Conservation (phyloP, 2,113 vertebrate species). For the Ariopsis seemanni region DNA sequence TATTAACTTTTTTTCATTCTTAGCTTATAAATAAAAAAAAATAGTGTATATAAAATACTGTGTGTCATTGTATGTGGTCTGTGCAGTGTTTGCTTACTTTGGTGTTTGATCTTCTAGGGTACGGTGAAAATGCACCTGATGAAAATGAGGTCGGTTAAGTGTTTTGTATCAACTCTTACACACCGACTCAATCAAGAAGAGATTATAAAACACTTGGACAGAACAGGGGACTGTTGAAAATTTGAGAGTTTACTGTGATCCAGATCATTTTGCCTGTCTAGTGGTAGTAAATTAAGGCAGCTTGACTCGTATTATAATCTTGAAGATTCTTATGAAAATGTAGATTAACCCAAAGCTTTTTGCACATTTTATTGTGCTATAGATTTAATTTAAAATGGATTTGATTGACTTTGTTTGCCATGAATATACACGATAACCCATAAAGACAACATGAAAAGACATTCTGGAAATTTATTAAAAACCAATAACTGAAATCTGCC, state of each 20-base stretch:
- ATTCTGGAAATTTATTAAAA: background rate
- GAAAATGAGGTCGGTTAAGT: conserved; percentile 7
- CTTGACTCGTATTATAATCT: background rate
- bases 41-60: background rate
- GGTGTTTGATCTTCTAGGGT: background rate
- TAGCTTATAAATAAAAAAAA: background rate
- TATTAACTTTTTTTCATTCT: background rate
- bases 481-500: too few species aligned
- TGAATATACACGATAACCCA: background rate
- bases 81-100: background rate
- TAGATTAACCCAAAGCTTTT: background rate
- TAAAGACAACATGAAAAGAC: background rate
- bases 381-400: background rate
- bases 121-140: background rate
- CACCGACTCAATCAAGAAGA: background rate
- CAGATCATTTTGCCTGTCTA: background rate
- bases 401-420: background rate
- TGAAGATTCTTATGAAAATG: background rate
- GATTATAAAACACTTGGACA: background rate
- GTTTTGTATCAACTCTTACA: background rate
- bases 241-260: background rate
- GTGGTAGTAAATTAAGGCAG: background rate
- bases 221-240: background rate
- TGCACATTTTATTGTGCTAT: background rate
- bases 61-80: background rate